These are phyloP conservation scores for Dipodomys spectabilis DNA, from an alignment of 2,113 vertebrate species.

Conservation along the genomic window DNA sequence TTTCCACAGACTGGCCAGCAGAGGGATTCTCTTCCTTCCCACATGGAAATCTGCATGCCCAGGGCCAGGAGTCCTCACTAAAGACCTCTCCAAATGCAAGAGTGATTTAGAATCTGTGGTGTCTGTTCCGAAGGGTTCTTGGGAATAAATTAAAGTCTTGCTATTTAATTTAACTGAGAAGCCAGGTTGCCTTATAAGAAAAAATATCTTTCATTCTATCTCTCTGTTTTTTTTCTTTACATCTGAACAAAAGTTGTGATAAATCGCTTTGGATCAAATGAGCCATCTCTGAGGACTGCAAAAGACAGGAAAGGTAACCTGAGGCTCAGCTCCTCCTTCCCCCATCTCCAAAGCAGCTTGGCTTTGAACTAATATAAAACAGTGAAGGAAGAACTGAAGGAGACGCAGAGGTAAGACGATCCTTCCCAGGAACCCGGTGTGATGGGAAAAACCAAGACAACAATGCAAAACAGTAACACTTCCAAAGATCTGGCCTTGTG, in stretches of 20 bases:
- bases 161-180: constrained; percentile 57
- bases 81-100: constrained; percentile 37
- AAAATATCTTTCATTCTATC: neutral
- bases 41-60: neutral
- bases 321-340: neutral
- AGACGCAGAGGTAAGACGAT: neutral
- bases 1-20: constrained; percentile 44
- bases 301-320: neutral
- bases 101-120: constrained; percentile 12
- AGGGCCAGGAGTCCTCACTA: neutral
- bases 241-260: constrained; percentile 32
- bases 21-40: neutral
- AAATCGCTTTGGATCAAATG: constrained; percentile 12
- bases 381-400: neutral
- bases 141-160: constrained; percentile 64
- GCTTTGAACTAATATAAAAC: constrained; percentile 5
- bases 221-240: constrained; percentile 33
- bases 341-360: no score
- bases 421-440: neutral
- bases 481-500: neutral
- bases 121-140: constrained; percentile 51
- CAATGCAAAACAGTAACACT: neutral
- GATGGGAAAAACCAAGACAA: no score
- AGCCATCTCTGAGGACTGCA: neutral
- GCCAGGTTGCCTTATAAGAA: constrained; percentile 25